Percentiles rank a stretch among this genome's conserved stretches.
phyloP scores from a whole-genome alignment of 2,888 invertebrate genomes.

The Eilema caniola region DNA sequence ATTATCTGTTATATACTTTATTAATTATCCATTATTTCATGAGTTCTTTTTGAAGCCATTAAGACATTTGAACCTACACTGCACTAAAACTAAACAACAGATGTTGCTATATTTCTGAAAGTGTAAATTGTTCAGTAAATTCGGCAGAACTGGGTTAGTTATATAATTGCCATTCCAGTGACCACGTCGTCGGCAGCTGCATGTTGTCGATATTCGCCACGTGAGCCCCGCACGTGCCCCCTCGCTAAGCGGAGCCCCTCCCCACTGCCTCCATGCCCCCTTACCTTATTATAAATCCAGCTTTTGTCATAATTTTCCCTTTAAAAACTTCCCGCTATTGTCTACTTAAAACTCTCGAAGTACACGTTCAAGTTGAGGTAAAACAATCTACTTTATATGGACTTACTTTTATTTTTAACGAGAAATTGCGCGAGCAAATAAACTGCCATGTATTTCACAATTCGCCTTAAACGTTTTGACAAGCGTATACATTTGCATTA shows the following conservation, averaged over 20 bases:
- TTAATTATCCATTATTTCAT: not conserved
- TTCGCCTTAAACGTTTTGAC: slow-evolving; percentile 71
- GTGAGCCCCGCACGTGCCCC: slow-evolving; percentile 47
- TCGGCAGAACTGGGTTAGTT: slow-evolving; percentile 3
- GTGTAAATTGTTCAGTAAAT: slow-evolving; percentile 8
- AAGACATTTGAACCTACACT: not conserved
- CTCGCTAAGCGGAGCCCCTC: slow-evolving; percentile 18
- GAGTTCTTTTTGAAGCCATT: no score
- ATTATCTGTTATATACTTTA: not conserved
- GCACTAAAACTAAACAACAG: not conserved
- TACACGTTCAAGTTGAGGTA: slow-evolving; percentile 46
- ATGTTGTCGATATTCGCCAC: slow-evolving; percentile 30
- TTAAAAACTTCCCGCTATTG: slow-evolving; percentile 51
- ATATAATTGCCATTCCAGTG: slow-evolving; percentile 14
- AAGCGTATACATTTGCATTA: slow-evolving; percentile 72
- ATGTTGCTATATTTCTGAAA: not conserved
- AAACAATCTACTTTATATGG: slow-evolving; percentile 56
- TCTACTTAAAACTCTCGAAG: slow-evolving; percentile 46
- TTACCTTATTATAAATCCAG: slow-evolving; percentile 40
- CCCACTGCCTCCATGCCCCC: slow-evolving; percentile 26
- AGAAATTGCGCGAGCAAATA: slow-evolving; percentile 54
- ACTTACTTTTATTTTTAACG: slow-evolving; percentile 46
- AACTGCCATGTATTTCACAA: slow-evolving; percentile 61
- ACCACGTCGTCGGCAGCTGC: slow-evolving; percentile 21
- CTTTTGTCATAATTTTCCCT: slow-evolving; percentile 52